Conservation (phyloP, 2,797 vertebrate genomes). For the Spinus olivaceus region DNA sequence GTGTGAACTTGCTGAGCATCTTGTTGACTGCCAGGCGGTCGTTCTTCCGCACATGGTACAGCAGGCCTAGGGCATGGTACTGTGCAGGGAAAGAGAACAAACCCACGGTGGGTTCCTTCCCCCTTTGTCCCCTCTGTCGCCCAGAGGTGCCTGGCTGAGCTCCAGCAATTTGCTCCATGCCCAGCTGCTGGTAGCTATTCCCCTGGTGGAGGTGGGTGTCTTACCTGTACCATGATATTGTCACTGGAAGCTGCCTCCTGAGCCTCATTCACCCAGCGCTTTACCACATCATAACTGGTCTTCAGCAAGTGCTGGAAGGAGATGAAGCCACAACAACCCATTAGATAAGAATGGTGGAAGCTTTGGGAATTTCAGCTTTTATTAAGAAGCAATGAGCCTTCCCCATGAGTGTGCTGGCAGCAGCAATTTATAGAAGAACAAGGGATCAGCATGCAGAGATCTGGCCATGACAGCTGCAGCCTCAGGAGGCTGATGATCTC, state of each 20-base stretch:
- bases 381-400: background rate
- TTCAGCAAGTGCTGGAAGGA: conserved; percentile 77
- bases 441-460: background rate
- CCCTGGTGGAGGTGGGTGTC: background rate
- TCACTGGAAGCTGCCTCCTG: conserved; percentile 83
- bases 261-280: conserved; percentile 83
- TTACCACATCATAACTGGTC: conserved; percentile 80
- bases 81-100: conserved; percentile 2
- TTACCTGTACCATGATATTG: conserved; percentile 84
- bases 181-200: background rate
- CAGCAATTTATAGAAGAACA: background rate
- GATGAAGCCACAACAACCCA: background rate
- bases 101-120: rapidly evolving
- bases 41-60: conserved; percentile 80
- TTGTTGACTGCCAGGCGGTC: conserved; percentile 82
- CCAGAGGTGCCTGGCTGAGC: background rate
- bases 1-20: conserved; percentile 82
- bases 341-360: background rate
- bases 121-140: background rate
- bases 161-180: background rate
- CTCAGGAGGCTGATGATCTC: background rate
- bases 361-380: background rate
- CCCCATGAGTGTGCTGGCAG: background rate
- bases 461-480: background rate
- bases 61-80: conserved; percentile 81